phyloP scores from a whole-genome alignment of 2,113 vertebrate genomes.

The Toxostoma redivivum region DNA sequence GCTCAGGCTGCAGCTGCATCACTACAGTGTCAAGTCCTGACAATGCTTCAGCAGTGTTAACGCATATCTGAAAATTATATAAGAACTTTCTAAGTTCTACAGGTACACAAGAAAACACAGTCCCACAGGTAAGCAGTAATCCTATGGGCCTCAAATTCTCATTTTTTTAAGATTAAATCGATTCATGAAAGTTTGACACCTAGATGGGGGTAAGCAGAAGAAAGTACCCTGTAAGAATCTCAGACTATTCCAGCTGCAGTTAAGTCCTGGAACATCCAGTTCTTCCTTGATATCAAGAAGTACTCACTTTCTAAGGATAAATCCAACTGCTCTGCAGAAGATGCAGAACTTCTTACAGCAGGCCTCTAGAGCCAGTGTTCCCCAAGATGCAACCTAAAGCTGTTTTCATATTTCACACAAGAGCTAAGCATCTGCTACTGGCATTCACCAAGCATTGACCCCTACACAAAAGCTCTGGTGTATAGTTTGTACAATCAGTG shows the following conservation, averaged over 20 bases:
- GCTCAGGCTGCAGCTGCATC: background rate
- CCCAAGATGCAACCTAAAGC: background rate
- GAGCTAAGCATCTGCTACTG: background rate
- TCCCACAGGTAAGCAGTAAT: background rate
- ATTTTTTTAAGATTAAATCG: background rate
- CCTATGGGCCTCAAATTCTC: background rate
- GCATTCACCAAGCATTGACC: background rate
- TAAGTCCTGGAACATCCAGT: background rate
- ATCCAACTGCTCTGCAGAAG: fast-evolving
- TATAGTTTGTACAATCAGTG: fast-evolving
- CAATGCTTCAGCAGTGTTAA: background rate
- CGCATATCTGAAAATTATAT: background rate
- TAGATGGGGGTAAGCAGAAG: background rate
- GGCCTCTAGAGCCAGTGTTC: background rate
- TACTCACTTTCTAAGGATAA: background rate
- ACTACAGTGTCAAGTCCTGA: background rate
- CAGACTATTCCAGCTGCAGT: background rate
- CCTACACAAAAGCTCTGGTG: background rate
- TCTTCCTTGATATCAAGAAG: background rate
- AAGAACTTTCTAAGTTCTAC: background rate
- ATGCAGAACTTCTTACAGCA: background rate
- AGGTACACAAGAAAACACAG: background rate
- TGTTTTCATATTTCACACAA: background rate
- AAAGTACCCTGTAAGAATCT: background rate
- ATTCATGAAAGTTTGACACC: background rate